A percentile compares a stretch with the other conserved stretches of the same genome.
phyloP scores from a whole-genome alignment of 37 sponge, comb jelly and placozoan genomes.

The Ephydatia muelleri region DNA sequence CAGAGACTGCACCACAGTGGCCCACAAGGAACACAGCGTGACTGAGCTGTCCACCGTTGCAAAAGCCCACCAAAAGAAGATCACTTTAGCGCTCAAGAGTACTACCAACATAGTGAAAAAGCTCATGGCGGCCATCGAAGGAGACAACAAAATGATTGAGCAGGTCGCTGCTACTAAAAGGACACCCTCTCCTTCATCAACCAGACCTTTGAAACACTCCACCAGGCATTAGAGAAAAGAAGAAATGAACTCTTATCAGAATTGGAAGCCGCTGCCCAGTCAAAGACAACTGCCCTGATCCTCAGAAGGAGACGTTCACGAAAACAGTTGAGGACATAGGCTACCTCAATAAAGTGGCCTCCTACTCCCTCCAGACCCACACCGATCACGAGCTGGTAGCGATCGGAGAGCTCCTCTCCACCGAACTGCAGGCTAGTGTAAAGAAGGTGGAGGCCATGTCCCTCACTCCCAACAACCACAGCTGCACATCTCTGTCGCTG shows the following conservation, averaged over 20 bases:
- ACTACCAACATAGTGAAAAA: background rate
- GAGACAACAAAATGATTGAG: constrained; percentile 9
- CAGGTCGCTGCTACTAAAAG: constrained; percentile 15
- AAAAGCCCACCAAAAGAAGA: background rate
- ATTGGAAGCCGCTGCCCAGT: constrained; percentile 12
- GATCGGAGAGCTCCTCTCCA: background rate
- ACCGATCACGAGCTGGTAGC: background rate
- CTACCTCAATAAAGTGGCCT: background rate
- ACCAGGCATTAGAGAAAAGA: constrained; percentile 10
- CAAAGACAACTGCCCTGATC: constrained; percentile 16
- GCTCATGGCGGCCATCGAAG: constrained; percentile 32
- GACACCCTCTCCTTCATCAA: constrained; percentile 11
- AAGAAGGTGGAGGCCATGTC: background rate
- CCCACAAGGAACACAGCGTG: constrained; percentile 20
- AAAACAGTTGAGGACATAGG: background rate
- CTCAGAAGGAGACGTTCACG: constrained; percentile 28
- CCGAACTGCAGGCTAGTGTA: background rate
- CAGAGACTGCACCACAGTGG: constrained; percentile 37
- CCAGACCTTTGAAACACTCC: constrained; percentile 12
- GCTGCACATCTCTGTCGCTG: background rate
- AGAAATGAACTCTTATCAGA: constrained; percentile 10
- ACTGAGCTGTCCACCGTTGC: constrained; percentile 18
- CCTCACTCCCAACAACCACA: background rate
- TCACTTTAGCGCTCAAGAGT: background rate
- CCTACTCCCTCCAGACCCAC: background rate